phyloP scores from a whole-genome alignment of 2,797 vertebrate genomes.

The Cottoperca gobio region DNA sequence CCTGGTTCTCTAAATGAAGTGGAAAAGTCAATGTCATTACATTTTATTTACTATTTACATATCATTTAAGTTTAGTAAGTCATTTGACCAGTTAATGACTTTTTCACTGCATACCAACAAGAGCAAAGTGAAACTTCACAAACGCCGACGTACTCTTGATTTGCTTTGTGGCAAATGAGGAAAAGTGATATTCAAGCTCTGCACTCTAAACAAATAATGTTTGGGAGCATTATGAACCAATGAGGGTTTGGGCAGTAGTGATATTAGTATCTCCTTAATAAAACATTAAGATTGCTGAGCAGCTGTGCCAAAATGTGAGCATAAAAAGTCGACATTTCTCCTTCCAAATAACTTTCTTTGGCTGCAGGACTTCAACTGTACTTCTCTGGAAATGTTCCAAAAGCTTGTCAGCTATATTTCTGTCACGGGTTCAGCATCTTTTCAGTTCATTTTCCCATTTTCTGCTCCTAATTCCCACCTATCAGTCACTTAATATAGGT shows the following conservation, averaged over 20 bases:
- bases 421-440: not conserved
- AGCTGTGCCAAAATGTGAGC: not conserved
- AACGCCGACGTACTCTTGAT: not conserved
- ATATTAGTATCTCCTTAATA: conserved; percentile 11
- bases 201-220: not conserved
- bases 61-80: not conserved
- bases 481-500: not conserved
- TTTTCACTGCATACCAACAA: not conserved
- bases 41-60: not conserved
- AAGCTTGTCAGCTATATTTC: conserved; percentile 1
- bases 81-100: not conserved
- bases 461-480: not conserved
- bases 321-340: not conserved
- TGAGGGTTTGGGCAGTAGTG: not conserved
- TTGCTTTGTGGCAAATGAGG: conserved; percentile 16
- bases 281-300: not conserved
- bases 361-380: not conserved
- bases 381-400: not conserved
- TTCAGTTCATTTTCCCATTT: not conserved
- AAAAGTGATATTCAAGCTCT: conserved; percentile 3
- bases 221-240: not conserved
- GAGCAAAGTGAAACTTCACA: not conserved
- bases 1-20: not conserved
- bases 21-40: not conserved
- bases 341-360: not conserved